Evolutionary conservation across 2,888 invertebrate genomes (phyloP).

Genomic region (Calliphora vomitoria): DNA sequence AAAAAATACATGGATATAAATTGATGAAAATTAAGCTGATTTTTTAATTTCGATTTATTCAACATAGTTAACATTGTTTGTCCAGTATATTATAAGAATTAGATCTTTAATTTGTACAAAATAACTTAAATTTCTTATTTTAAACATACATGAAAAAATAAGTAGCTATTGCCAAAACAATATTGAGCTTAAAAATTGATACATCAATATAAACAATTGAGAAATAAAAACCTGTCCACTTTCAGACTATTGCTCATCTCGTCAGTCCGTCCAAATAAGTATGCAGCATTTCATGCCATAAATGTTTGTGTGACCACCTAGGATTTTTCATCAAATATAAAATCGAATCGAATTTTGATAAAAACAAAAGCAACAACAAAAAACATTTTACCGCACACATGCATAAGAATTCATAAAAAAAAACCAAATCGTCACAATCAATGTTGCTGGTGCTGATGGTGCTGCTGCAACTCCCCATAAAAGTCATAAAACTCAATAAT

Average conservation of each 20-base stretch:
- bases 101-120: neutral
- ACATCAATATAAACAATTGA: constrained; percentile 51
- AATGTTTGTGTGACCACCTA: constrained; percentile 71
- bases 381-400: constrained; percentile 70
- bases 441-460: constrained; percentile 8
- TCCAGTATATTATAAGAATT: neutral
- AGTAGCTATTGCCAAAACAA: neutral
- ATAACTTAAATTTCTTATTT: neutral
- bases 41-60: too few species aligned
- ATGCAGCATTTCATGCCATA: constrained; percentile 55
- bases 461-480: constrained; percentile 53
- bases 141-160: too few species aligned
- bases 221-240: constrained; percentile 31
- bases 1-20: too few species aligned
- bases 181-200: constrained; percentile 46
- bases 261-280: constrained; percentile 20
- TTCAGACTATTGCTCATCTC: neutral
- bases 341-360: constrained; percentile 27
- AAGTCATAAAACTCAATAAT: constrained; percentile 72
- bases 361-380: constrained; percentile 19
- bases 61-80: neutral
- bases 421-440: constrained; percentile 45
- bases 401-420: constrained; percentile 57
- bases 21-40: too few species aligned
- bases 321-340: constrained; percentile 57